phyloP scores from a whole-genome alignment of 2,113 vertebrate species.

The Nibea albiflora region DNA sequence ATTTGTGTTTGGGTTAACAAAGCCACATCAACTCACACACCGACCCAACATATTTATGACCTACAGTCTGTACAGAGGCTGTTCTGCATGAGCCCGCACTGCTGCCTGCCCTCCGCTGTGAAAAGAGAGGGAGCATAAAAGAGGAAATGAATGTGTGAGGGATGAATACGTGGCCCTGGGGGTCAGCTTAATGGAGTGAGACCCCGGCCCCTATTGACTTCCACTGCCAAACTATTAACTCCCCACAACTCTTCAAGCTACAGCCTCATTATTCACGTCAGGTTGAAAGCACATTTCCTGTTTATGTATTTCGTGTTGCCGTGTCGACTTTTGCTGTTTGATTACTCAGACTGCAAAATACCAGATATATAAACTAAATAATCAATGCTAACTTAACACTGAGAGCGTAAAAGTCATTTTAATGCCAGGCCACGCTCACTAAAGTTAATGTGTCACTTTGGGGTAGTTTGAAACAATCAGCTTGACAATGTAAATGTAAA shows the following conservation, averaged over 20 bases:
- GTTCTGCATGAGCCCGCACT: constrained; percentile 86
- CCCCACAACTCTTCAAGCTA: constrained; percentile 90
- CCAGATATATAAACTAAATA: too few species aligned
- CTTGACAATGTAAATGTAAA: neutral
- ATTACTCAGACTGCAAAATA: neutral
- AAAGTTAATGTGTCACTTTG: constrained; percentile 1
- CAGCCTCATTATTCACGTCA: constrained; percentile 94
- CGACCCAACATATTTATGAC: constrained; percentile 96
- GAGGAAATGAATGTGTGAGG: constrained; percentile 97
- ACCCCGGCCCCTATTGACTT: constrained; percentile 97
- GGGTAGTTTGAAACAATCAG: constrained; percentile 13
- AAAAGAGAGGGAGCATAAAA: constrained; percentile 95
- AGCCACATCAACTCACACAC: constrained; percentile 86
- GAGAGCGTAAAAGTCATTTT: neutral
- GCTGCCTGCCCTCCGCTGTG: constrained; percentile 89
- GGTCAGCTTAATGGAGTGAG: constrained; percentile 99
- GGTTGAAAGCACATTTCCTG: constrained; percentile 55
- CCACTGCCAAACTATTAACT: constrained; percentile 98
- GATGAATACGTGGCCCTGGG: constrained; percentile 96
- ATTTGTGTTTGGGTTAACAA: constrained; percentile 90
- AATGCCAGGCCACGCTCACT: neutral
- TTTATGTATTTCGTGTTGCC: constrained; percentile 53
- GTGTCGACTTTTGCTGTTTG: constrained; percentile 23
- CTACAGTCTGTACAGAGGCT: constrained; percentile 92
- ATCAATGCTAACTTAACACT: neutral